Evolutionary conservation across 2,797 vertebrate species (phyloP).

Genomic region (Craterocephalus amniculus): DNA sequence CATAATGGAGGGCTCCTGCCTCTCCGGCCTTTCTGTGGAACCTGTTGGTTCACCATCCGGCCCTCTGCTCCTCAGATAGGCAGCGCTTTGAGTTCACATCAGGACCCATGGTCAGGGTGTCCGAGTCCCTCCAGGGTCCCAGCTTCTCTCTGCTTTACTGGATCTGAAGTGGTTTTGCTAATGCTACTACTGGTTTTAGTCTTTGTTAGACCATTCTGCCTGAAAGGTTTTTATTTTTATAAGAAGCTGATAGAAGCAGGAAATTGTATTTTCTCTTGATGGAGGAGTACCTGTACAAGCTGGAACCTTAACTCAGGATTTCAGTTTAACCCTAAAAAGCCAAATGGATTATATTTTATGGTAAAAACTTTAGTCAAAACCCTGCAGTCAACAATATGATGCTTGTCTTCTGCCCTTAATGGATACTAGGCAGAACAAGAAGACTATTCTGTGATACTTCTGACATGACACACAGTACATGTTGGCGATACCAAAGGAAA

Average conservation of each 20-base stretch:
- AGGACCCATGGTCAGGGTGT: conserved; percentile 17
- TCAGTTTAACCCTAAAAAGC: too few species aligned
- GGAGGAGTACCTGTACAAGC: too few species aligned
- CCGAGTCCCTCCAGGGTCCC: conserved; percentile 26
- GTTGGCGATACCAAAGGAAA: too few species aligned
- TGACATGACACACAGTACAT: too few species aligned
- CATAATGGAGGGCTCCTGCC: conserved; percentile 53
- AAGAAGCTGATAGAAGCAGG: conserved; percentile 1
- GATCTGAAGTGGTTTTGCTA: too few species aligned
- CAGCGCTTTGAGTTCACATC: conserved; percentile 32
- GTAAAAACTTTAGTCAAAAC: too few species aligned
- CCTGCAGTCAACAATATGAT: too few species aligned
- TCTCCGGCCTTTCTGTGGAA: conserved; percentile 67
- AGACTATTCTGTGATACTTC: too few species aligned
- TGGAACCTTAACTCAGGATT: too few species aligned
- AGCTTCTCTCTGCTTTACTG: background rate
- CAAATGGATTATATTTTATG: too few species aligned
- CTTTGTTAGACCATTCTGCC: conserved; percentile 5
- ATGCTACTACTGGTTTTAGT: background rate
- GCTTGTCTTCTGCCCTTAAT: too few species aligned
- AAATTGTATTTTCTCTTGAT: background rate
- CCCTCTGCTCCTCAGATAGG: conserved; percentile 55
- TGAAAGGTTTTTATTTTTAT: background rate
- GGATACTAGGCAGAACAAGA: too few species aligned
- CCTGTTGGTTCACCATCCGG: conserved; percentile 62